Conservation (phyloP, 2,888 invertebrate species). For the Boloria euphrosyne region DNA sequence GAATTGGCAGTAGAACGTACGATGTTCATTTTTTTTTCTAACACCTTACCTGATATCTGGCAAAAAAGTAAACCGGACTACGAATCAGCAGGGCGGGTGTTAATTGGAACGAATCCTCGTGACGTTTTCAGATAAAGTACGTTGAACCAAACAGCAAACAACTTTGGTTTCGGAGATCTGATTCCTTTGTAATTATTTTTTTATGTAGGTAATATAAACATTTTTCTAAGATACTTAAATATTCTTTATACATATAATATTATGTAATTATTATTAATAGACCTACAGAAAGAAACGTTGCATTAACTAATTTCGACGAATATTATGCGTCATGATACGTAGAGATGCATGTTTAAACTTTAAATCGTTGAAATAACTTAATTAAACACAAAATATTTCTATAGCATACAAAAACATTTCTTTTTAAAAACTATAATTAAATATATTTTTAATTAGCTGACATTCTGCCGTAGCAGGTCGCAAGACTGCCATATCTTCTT, state of each 20-base stretch:
- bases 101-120: constrained; percentile 77
- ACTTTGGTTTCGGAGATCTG: neutral
- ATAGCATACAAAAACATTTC: too few relatives aligned
- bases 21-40: constrained; percentile 51
- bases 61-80: constrained; percentile 67
- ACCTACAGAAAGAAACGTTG: too few relatives aligned
- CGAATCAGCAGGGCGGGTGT: constrained; percentile 74
- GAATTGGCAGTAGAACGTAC: constrained; percentile 16
- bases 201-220: too few relatives aligned
- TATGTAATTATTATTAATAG: too few relatives aligned
- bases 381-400: too few relatives aligned
- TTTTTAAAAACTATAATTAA: too few relatives aligned
- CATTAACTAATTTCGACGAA: too few relatives aligned
- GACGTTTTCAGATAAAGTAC: constrained; percentile 59
- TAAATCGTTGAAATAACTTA: too few relatives aligned
- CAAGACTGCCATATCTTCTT: constrained; percentile 49
- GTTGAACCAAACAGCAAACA: constrained; percentile 22
- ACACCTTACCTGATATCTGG: constrained; percentile 66
- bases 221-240: too few relatives aligned
- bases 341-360: too few relatives aligned
- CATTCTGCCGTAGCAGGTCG: constrained; percentile 3
- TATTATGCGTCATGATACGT: too few relatives aligned
- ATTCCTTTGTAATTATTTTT: neutral
- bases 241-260: too few relatives aligned
- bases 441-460: neutral